These are phyloP conservation scores for Columbina picui DNA, from an alignment of 2,113 vertebrate genomes.

Conservation along the genomic window DNA sequence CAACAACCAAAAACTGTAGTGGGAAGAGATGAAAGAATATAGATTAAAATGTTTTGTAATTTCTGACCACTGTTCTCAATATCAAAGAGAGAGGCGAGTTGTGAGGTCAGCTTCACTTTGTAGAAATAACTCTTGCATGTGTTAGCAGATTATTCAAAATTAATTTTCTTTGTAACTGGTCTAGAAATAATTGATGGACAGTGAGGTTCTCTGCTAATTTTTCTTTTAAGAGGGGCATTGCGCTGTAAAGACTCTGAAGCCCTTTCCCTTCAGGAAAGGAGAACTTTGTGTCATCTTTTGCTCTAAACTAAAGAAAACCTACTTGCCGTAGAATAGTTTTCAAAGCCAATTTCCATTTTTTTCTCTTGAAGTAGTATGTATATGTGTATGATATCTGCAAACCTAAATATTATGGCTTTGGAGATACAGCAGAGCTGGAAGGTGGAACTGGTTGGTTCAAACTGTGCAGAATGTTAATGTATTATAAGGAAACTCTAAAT, in stretches of 20 bases:
- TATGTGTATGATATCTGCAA: neutral
- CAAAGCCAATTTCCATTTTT: neutral
- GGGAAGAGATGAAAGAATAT: neutral
- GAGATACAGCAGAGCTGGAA: neutral
- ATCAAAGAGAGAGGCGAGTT: neutral
- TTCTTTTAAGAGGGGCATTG: constrained; percentile 34
- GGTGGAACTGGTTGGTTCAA: neutral
- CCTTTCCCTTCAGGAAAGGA: neutral
- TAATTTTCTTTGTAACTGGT: neutral
- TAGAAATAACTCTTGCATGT: neutral
- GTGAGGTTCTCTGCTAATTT: constrained; percentile 13
- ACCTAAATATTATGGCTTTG: neutral
- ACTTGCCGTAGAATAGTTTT: neutral
- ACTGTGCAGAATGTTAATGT: neutral
- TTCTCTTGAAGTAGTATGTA: neutral
- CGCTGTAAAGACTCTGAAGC: neutral
- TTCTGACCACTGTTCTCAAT: neutral
- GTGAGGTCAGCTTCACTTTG: neutral
- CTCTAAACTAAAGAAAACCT: neutral
- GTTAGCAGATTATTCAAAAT: constrained; percentile 22
- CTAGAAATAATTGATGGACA: constrained; percentile 15
- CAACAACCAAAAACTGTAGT: neutral
- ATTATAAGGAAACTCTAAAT: neutral
- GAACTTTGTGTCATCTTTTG: neutral
- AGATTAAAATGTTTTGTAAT: neutral